Percentiles rank a stretch among this genome's conserved stretches.
phyloP scores from a whole-genome alignment of 2,113 vertebrate species.

The Lepus timidus region DNA sequence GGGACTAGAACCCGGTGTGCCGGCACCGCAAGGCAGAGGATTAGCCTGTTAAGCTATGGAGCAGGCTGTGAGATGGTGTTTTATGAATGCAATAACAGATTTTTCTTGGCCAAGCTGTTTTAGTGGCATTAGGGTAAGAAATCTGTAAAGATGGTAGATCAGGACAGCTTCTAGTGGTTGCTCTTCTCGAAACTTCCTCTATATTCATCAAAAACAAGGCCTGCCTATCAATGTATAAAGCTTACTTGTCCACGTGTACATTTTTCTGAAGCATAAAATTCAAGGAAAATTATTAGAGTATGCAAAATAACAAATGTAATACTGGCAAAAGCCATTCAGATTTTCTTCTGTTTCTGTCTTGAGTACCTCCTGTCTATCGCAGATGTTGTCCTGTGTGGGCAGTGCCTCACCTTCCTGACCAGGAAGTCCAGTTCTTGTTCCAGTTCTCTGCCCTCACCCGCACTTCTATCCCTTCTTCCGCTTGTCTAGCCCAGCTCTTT shows the following conservation, averaged over 20 bases:
- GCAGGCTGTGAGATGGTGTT: not conserved
- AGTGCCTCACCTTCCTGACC: accelerated
- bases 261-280: not conserved
- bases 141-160: not conserved
- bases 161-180: not conserved
- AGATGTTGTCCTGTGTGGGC: not conserved
- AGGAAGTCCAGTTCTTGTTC: not conserved
- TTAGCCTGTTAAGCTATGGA: too few species aligned
- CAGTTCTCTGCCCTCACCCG: not conserved
- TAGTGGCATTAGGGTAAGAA: not conserved
- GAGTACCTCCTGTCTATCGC: accelerated
- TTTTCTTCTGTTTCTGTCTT: not conserved
- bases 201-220: not conserved
- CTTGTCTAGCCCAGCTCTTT: not conserved
- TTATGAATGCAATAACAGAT: not conserved
- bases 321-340: not conserved
- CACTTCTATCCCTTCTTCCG: not conserved
- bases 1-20: too few species aligned
- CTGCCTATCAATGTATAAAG: not conserved
- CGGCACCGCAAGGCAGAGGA: too few species aligned
- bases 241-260: not conserved
- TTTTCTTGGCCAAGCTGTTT: not conserved
- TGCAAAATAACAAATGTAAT: not conserved
- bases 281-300: not conserved
- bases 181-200: not conserved